Base-by-base conservation (phyloP, 2,797 vertebrate species). In the Capromys pilorides region DNA sequence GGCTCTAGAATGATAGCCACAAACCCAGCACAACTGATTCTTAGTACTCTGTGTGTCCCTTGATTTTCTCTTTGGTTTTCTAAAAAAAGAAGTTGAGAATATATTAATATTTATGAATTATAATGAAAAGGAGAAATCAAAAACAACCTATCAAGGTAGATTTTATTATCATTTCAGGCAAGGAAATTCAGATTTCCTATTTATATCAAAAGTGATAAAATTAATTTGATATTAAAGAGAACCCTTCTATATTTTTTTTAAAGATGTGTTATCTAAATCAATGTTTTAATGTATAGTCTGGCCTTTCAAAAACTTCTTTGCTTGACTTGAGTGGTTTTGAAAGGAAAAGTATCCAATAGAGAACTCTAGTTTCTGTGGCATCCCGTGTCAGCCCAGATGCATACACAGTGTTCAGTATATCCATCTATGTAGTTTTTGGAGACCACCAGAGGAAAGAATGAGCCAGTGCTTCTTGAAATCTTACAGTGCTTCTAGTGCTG, bases 151-250 rank as follows among this genome's bases (percentile, higher is more conserved):
- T 45, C 2, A 57, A 49, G 64, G 26, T 8, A 18, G 41, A 62
- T 28, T 62, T 79, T 41, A 71, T 86, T 90, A 80, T 62, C 71
- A 90, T 86, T 80, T 94, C 54, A 94, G 36, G 1, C 6, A 73
- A 95, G 19, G n/a, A 84, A 85, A 78, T 92, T 71, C 22, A 54
- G 10, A 61, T 61, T 61, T 61, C 59, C 59, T 61, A 61, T 61
- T 61, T 61, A 61, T 61, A 22, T 61, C 59, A 61, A 61, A 79
- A 81, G 39, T 45, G 57, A 33, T 85, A 77, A 82, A 90, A 79
- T 66, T 81, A 86, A 71, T 85, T 77, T 67, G 41, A 49, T 82
- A 75, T 82, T 81, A 59, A 90, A 81, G 61, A 59, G 61, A 73
- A 39, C 9, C 9, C 24, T 64, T 73, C 36, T 64, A 18, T 67